These are phyloP conservation scores for Oscheius sp. DNA, from an alignment of 2,888 invertebrate species.

Conservation along the genomic window DNA sequence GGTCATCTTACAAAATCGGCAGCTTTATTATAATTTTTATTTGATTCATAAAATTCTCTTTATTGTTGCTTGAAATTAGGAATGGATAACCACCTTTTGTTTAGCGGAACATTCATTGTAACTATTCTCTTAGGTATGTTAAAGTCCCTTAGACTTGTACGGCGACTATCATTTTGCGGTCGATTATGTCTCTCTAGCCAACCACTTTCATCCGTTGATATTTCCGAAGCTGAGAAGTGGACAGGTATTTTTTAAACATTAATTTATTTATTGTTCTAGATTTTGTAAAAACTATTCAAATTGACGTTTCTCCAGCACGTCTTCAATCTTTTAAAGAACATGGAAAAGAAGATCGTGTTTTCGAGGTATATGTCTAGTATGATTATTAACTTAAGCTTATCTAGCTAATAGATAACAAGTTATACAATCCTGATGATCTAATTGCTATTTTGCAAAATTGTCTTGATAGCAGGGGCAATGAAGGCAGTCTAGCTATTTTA, in stretches of 20 bases:
- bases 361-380: too few relatives aligned
- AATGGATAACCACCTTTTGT: not conserved
- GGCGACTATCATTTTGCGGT: not conserved
- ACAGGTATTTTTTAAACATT: not conserved
- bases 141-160: not conserved
- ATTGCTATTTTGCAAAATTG: not conserved
- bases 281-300: too few relatives aligned
- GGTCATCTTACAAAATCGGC: conserved; percentile 31
- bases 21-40: conserved; percentile 25
- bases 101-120: not conserved
- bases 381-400: too few relatives aligned
- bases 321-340: too few relatives aligned
- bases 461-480: too few relatives aligned
- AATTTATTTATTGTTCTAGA: too few relatives aligned
- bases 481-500: not conserved
- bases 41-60: not conserved
- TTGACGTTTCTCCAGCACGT: too few relatives aligned
- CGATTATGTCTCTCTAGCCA: not conserved
- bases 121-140: not conserved
- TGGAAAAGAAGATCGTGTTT: too few relatives aligned
- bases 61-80: not conserved
- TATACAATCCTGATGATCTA: not conserved
- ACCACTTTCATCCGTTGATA: not conserved
- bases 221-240: not conserved
- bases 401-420: too few relatives aligned